Conservation (phyloP, 2,797 vertebrate genomes). For the Eremophila alpestris region DNA sequence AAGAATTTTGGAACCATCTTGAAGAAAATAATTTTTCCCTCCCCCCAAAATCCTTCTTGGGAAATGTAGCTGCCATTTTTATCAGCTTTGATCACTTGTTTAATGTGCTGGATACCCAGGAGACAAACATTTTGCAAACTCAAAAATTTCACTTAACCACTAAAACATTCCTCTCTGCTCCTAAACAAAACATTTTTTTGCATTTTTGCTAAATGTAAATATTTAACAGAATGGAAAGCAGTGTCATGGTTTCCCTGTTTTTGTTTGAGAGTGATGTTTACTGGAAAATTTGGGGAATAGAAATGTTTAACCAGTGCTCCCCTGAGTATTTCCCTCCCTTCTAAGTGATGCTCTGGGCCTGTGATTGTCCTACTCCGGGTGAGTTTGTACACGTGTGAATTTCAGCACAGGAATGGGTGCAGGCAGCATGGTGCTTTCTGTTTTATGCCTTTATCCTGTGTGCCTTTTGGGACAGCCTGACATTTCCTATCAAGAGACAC, state of each 20-base stretch:
- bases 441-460: background rate
- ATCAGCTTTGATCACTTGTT: background rate
- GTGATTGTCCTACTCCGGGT: accelerated
- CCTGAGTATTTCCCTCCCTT: background rate
- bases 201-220: background rate
- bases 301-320: background rate
- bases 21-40: background rate
- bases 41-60: background rate
- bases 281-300: background rate
- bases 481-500: background rate
- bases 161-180: background rate
- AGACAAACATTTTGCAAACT: background rate
- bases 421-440: background rate
- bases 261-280: background rate
- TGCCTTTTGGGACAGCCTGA: background rate
- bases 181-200: background rate
- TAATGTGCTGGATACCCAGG: background rate
- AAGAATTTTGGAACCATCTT: background rate
- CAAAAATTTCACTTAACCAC: background rate
- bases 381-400: background rate
- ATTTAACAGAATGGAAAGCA: background rate
- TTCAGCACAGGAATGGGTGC: background rate
- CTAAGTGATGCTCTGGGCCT: background rate
- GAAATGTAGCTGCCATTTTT: background rate
- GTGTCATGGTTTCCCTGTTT: background rate